phyloP scores from a whole-genome alignment of 2,797 vertebrate genomes.

The Xiphorhynchus erythropygius region DNA sequence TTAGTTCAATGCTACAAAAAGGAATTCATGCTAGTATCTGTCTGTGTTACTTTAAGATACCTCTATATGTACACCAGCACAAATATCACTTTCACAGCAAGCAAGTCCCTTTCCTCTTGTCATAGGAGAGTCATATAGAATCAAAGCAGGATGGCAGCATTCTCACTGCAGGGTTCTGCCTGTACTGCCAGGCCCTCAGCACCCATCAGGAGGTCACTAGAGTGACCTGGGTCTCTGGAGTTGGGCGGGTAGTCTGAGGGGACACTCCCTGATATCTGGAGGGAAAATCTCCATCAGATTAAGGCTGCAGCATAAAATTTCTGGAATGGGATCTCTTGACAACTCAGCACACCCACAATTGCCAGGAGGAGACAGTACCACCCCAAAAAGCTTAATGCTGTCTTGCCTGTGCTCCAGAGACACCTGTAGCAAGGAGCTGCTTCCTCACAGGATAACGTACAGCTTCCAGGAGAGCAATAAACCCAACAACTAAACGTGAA shows the following conservation, averaged over 20 bases:
- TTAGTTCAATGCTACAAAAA: neutral
- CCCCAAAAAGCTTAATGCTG: neutral
- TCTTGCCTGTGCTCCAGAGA: neutral
- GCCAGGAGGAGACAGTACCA: neutral
- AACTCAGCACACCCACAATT: neutral
- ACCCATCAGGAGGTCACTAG: neutral
- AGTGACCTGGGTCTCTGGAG: neutral
- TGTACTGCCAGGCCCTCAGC: neutral
- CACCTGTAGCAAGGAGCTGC: neutral
- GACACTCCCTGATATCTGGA: neutral
- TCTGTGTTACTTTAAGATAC: neutral
- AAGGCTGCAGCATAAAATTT: neutral
- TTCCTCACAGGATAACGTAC: neutral
- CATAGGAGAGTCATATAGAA: neutral
- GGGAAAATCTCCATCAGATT: neutral
- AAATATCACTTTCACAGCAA: neutral
- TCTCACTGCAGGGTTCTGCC: neutral
- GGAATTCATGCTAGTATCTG: neutral
- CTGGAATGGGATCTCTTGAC: neutral
- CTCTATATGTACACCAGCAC: fast-evolving
- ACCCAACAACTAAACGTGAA: neutral
- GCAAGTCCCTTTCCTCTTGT: neutral
- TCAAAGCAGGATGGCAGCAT: neutral
- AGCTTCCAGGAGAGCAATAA: neutral
- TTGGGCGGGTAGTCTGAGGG: neutral